Percentiles rank a stretch among this genome's conserved stretches.
Evolutionary conservation across 2,113 vertebrate genomes (phyloP).

Genomic region (Orthonyx spaldingii): DNA sequence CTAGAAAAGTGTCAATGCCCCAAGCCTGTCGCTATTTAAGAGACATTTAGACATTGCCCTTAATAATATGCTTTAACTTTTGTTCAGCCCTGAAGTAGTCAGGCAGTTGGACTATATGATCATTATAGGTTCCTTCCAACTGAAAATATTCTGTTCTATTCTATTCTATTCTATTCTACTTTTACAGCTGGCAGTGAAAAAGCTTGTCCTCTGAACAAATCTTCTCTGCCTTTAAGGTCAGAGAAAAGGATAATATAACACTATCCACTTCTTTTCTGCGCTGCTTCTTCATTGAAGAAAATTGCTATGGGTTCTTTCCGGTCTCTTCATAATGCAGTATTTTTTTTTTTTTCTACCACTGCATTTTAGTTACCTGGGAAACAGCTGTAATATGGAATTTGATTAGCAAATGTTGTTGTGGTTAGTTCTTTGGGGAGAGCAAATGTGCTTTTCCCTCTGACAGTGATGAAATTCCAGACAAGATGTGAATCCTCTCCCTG

Average conservation of each 20-base stretch:
- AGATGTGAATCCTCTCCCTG: not conserved
- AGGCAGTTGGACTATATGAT: not conserved
- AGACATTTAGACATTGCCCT: not conserved
- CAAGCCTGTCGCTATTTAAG: not conserved
- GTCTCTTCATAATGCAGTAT: not conserved
- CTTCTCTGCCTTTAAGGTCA: not conserved
- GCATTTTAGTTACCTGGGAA: not conserved
- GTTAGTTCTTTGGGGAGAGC: not conserved
- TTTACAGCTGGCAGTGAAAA: not conserved
- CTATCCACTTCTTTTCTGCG: no score
- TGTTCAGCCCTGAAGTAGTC: not conserved
- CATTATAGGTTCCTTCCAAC: not conserved
- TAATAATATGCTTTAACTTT: not conserved
- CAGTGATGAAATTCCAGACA: not conserved
- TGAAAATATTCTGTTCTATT: not conserved
- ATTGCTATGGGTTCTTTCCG: not conserved
- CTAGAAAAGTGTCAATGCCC: not conserved
- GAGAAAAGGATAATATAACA: not conserved
- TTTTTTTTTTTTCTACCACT: not conserved
- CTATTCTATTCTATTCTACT: not conserved
- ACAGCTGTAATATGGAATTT: not conserved
- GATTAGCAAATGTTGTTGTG: not conserved
- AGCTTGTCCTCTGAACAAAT: not conserved
- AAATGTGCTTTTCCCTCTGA: not conserved
- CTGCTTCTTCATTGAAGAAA: not conserved